These are phyloP conservation scores for Microdon myrmicae DNA, from an alignment of 2,888 invertebrate genomes.

Conservation along the genomic window DNA sequence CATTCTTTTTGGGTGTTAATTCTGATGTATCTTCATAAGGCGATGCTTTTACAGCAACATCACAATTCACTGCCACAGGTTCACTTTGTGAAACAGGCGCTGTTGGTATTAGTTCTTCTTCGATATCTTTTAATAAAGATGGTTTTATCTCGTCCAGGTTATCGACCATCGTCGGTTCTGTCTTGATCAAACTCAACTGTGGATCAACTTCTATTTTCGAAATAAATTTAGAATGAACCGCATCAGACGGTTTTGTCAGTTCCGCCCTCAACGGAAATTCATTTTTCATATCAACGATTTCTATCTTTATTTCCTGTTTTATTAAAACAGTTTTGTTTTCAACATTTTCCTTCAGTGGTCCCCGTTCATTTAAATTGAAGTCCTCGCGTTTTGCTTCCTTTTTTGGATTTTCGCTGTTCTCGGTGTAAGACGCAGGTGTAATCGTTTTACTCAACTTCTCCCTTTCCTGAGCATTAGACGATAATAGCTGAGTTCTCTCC, in stretches of 20 bases:
- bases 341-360: background rate
- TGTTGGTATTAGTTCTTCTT: background rate
- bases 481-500: slow-evolving; percentile 16
- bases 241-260: too few relatives aligned
- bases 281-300: background rate
- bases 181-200: slow-evolving; percentile 7
- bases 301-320: slow-evolving; percentile 13
- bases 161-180: background rate
- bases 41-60: too few relatives aligned
- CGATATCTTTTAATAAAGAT: background rate
- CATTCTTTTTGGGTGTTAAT: too few relatives aligned
- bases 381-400: slow-evolving; percentile 9
- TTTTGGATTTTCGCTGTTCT: slow-evolving; percentile 10
- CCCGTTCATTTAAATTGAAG: background rate
- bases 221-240: too few relatives aligned
- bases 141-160: background rate
- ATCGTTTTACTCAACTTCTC: slow-evolving; percentile 13
- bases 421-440: slow-evolving; percentile 1
- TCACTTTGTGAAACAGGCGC: background rate
- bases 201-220: background rate
- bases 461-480: too few relatives aligned
- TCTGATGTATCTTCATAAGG: too few relatives aligned
- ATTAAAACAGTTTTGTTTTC: slow-evolving; percentile 1
- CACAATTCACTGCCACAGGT: too few relatives aligned
- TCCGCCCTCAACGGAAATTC: too few relatives aligned